Conservation (phyloP, 2,888 invertebrate species). For the Arctia plantaginis region DNA sequence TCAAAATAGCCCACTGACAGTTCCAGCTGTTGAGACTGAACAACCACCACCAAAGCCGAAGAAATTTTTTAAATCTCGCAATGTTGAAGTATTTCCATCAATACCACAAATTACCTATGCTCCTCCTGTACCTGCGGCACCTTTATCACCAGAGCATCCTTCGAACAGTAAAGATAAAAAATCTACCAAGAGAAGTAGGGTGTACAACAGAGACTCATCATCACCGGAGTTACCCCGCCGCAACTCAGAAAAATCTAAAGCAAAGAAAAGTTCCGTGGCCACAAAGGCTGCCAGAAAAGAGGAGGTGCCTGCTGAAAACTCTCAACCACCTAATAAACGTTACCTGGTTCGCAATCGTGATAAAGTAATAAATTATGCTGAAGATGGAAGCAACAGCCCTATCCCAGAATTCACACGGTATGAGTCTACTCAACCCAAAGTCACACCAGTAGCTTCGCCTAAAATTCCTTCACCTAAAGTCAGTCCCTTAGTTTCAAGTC, state of each 20-base stretch:
- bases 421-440: conserved; percentile 64
- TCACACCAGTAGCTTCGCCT: conserved; percentile 51
- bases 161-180: conserved; percentile 79
- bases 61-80: conserved; percentile 96
- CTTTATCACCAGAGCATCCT: conserved; percentile 80
- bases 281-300: conserved; percentile 82
- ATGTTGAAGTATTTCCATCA: conserved; percentile 87
- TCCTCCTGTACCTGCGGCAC: conserved; percentile 79
- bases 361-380: conserved; percentile 88
- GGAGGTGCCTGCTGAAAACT: conserved; percentile 71
- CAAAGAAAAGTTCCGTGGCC: conserved; percentile 75
- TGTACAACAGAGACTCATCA: conserved; percentile 79
- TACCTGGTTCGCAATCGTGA: conserved; percentile 85
- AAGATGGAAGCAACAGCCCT: conserved; percentile 86
- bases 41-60: conserved; percentile 91
- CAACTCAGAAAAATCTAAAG: conserved; percentile 77
- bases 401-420: conserved; percentile 79
- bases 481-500: conserved; percentile 77
- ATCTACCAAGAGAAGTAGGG: conserved; percentile 70
- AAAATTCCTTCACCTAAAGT: conserved; percentile 80
- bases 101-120: conserved; percentile 84
- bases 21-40: conserved; percentile 83
- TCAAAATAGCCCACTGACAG: conserved; percentile 85
- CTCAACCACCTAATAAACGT: conserved; percentile 83
- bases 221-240: conserved; percentile 82